Evolutionary conservation across 2,797 vertebrate species (phyloP).

Genomic region (Artibeus lituratus): DNA sequence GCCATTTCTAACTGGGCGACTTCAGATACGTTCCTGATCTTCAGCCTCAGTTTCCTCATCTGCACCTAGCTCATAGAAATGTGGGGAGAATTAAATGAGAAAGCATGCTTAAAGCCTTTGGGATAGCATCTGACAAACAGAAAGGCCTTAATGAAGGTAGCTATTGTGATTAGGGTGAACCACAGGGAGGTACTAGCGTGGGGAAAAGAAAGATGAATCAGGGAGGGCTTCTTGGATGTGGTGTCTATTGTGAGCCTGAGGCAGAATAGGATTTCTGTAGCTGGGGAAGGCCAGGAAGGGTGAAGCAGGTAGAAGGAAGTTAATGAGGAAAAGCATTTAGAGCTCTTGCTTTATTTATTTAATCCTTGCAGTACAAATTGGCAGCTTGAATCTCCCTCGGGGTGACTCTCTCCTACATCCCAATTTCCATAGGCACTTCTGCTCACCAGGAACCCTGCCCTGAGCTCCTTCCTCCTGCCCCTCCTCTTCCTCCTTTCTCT

Average conservation of each 20-base stretch:
- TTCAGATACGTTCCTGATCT: background rate
- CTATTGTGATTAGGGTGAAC: background rate
- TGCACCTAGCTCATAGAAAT: background rate
- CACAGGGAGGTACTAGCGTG: background rate
- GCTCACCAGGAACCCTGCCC: background rate
- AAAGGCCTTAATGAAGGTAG: background rate
- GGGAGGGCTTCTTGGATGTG: slow-evolving; percentile 29
- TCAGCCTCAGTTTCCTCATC: background rate
- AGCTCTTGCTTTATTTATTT: background rate
- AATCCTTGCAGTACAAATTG: background rate
- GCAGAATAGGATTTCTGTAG: background rate
- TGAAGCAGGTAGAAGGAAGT: background rate
- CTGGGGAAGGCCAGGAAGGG: background rate
- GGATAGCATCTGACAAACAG: background rate
- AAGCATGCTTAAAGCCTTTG: background rate
- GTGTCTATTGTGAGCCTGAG: background rate
- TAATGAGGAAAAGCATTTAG: background rate
- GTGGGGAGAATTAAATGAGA: background rate
- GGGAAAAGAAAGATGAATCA: background rate
- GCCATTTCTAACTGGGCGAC: background rate
- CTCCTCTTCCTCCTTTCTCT: background rate
- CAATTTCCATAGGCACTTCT: background rate
- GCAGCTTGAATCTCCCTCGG: background rate
- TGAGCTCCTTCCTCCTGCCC: background rate
- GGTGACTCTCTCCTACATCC: background rate